These are phyloP conservation scores for Elgaria multicarinata DNA, from an alignment of 2,113 vertebrate species.

Conservation along the genomic window DNA sequence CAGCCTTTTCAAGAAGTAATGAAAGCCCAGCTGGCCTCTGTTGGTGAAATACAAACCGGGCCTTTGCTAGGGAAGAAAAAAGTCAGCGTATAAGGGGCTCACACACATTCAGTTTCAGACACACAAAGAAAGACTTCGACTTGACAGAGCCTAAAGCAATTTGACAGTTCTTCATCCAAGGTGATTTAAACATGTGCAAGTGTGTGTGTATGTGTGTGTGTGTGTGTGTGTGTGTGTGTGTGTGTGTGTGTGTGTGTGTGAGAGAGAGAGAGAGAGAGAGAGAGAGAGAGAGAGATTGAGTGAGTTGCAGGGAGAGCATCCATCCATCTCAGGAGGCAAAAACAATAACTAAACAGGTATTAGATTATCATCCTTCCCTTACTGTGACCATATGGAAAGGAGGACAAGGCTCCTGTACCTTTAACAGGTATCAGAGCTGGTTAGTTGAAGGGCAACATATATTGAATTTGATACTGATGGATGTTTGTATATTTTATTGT, in stretches of 20 bases:
- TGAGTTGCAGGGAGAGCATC: background rate
- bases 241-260: too few relatives aligned
- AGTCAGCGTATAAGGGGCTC: background rate
- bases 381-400: too few relatives aligned
- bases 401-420: too few relatives aligned
- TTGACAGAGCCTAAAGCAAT: background rate
- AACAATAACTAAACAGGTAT: background rate
- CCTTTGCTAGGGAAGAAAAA: background rate
- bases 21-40: background rate
- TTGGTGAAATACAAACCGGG: background rate
- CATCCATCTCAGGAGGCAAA: background rate
- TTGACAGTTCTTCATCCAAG: background rate
- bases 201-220: background rate
- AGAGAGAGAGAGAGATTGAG: background rate
- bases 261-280: background rate
- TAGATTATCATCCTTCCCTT: background rate
- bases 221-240: too few relatives aligned
- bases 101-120: background rate
- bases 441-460: too few relatives aligned
- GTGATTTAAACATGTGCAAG: background rate
- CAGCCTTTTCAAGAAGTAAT: background rate
- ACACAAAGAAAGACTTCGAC: background rate
- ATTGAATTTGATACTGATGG: too few relatives aligned
- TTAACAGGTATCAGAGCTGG: too few relatives aligned
- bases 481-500: too few relatives aligned